phyloP scores from a whole-genome alignment of 2,113 vertebrate genomes.

The Pica pica region DNA sequence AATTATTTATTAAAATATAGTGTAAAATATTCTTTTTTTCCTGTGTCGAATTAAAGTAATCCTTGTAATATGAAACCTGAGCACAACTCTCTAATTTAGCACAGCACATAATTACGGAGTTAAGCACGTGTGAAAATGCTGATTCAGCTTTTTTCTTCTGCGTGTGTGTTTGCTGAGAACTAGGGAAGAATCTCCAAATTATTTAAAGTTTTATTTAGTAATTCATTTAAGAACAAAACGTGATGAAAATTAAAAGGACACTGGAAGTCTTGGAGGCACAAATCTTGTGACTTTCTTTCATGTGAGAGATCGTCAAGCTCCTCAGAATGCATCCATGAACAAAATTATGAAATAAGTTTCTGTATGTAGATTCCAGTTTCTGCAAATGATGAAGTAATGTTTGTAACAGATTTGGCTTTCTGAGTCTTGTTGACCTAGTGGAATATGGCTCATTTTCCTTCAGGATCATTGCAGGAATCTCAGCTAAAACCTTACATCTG shows the following conservation, averaged over 20 bases:
- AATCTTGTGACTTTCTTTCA: neutral
- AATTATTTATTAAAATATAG: conserved; percentile 60
- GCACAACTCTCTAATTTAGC: conserved; percentile 44
- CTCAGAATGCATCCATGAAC: neutral
- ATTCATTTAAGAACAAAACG: neutral
- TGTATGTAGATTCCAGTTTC: neutral
- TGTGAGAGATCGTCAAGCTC: neutral
- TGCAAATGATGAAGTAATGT: neutral
- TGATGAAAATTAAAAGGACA: neutral
- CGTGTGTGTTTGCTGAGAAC: neutral
- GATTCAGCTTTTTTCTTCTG: conserved; percentile 33
- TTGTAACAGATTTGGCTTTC: neutral
- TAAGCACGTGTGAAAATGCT: conserved; percentile 54
- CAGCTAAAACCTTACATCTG: conserved; percentile 23
- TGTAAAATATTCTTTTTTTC: conserved; percentile 29
- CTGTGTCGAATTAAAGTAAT: conserved; percentile 26
- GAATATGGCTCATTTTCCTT: neutral
- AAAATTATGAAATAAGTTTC: neutral
- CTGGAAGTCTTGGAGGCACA: neutral
- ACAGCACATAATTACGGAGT: neutral
- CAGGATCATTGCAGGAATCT: conserved; percentile 12
- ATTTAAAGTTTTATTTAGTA: conserved; percentile 2
- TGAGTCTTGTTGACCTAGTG: neutral
- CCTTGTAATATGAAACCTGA: conserved; percentile 41
- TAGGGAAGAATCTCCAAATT: neutral